Base-by-base conservation (phyloP, 2,113 vertebrate species). In the Eulacestoma nigropectus region DNA sequence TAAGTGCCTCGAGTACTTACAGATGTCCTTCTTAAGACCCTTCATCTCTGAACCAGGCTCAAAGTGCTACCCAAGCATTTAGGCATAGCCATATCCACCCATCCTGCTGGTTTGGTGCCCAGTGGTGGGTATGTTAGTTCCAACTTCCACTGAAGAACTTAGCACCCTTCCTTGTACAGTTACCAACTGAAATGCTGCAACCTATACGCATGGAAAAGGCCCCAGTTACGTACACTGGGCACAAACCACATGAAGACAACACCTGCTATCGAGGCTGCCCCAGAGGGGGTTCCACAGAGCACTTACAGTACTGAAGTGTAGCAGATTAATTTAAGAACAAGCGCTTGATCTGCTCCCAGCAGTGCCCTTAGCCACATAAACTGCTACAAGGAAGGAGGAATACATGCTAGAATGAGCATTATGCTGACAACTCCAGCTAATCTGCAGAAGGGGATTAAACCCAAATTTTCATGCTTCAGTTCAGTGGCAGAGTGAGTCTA, bases 201-300 rank as follows among this genome's bases (percentile, higher is more conserved):
- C 9, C 23, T 26, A 3, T 1, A 0, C 7, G 37, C 7, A 18
- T 1, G 33, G 42, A 42, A 69, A 72, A 91, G 21, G 56, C 18
- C 47, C 29, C 35, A 62, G 49, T 52, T n/a, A 18, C 0, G 4
- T 5, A 23, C 1, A 1, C 55, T 55, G 64, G 25, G 32, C 52
- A 89, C 32, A 81, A 46, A 65, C 15, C 69, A 35, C 33, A 30
- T 1, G 10, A 47, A 80, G 19, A 52, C 16, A 80, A 20, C 56
- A 64, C 11, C 12, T 25, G 55, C 55, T 50, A n/a, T 60, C 35
- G 23, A 8, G 69, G 44, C 55, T 78, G 62, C 10, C 32, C 35
- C 60, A 60, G 32, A 53, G 53, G 39, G 17, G 23, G 26, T 19
- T 77, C 29, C 44, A 69, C 41, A 67, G 21, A 70, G 49, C 23